Conservation (phyloP, 2,113 vertebrate species). For the Connochaetes taurinus region DNA sequence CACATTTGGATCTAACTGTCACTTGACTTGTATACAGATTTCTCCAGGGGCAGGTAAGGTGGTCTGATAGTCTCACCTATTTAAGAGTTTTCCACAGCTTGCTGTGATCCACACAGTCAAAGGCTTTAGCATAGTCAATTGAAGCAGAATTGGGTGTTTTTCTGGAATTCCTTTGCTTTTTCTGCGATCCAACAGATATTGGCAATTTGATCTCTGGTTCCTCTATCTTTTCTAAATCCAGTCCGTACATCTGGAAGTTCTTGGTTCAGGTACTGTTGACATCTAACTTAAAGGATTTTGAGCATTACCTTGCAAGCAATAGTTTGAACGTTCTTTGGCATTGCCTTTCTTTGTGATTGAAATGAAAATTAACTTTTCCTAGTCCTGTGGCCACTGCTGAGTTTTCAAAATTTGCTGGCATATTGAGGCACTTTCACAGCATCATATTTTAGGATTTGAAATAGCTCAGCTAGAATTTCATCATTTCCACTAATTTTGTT, state of each 20-base stretch:
- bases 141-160: background rate
- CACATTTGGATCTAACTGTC: background rate
- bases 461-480: background rate
- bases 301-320: background rate
- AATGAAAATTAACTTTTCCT: background rate
- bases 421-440: background rate
- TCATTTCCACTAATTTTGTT: background rate
- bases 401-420: background rate
- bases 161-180: background rate
- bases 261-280: background rate
- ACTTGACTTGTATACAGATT: background rate
- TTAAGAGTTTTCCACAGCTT: background rate
- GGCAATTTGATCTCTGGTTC: background rate
- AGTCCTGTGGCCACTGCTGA: background rate
- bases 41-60: background rate
- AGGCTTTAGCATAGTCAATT: background rate
- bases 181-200: background rate
- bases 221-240: background rate
- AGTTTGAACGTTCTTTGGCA: background rate
- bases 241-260: background rate
- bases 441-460: background rate
- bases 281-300: background rate
- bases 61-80: background rate
- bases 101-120: background rate
- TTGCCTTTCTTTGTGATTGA: background rate